A percentile compares a stretch with the other conserved stretches of the same genome.
phyloP scores from a whole-genome alignment of 2,113 vertebrate species.

The Proterorhinus semilunaris region DNA sequence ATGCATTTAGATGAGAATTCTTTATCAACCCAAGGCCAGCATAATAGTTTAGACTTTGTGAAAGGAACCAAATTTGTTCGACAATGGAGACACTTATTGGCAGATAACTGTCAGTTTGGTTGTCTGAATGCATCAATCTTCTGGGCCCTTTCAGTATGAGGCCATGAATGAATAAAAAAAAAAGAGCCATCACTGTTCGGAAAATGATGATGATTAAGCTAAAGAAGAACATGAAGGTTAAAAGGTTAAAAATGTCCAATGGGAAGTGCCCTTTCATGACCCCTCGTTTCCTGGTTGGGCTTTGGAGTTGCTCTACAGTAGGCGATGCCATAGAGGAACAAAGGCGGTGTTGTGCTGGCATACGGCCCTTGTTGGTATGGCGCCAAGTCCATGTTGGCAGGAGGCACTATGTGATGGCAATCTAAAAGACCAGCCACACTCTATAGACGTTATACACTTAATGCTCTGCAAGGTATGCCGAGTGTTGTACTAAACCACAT shows the following conservation, averaged over 20 bases:
- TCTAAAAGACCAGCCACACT: conserved; percentile 14
- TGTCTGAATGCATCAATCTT: conserved; percentile 12
- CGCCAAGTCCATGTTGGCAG: conserved; percentile 45
- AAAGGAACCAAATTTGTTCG: neutral
- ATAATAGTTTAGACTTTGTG: conserved; percentile 5
- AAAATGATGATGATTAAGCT: conserved; percentile 37
- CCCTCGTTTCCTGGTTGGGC: conserved; percentile 67
- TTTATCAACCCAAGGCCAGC: neutral
- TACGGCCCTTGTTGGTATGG: conserved; percentile 20
- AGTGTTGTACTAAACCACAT: neutral
- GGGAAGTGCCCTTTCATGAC: conserved; percentile 68
- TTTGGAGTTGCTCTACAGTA: conserved; percentile 43
- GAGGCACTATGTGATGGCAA: conserved; percentile 33
- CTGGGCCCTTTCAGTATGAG: neutral
- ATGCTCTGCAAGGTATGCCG: conserved; percentile 4
- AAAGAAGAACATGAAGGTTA: conserved; percentile 53
- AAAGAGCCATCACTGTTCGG: conserved; percentile 18
- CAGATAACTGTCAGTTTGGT: conserved; percentile 3
- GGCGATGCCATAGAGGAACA: conserved; percentile 49
- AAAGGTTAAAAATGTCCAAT: conserved; percentile 64
- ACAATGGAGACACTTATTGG: neutral
- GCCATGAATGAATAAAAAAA: neutral
- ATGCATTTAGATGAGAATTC: conserved; percentile 5
- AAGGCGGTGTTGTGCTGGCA: conserved; percentile 52
- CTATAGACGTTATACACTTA: conserved; percentile 7